phyloP scores from a whole-genome alignment of 2,797 vertebrate genomes.

The Tinamus major region DNA sequence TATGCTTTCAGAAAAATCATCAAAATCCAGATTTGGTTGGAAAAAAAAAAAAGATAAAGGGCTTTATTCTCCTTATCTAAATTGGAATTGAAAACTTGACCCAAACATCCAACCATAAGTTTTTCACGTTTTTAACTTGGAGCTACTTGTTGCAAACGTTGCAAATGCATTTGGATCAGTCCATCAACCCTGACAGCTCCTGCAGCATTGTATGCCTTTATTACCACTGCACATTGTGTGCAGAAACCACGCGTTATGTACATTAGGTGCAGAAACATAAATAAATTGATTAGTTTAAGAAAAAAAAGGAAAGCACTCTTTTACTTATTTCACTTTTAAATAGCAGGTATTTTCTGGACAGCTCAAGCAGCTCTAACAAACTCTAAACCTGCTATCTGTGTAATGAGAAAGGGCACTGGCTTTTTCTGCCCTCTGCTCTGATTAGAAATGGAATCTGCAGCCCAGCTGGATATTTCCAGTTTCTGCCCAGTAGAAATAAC shows the following conservation, averaged over 20 bases:
- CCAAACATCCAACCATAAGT: constrained; percentile 24
- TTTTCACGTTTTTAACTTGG: neutral
- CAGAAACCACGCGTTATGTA: neutral
- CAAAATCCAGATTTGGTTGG: neutral
- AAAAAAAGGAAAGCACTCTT: neutral
- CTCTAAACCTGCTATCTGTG: neutral
- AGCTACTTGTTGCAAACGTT: constrained; percentile 6
- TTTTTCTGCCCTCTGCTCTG: neutral
- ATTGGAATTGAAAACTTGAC: constrained; percentile 36
- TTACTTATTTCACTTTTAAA: constrained; percentile 13
- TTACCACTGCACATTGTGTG: neutral
- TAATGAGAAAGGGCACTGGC: neutral
- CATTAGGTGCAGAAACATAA: constrained; percentile 52
- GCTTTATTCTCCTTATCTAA: constrained; percentile 43
- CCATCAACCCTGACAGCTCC: constrained; percentile 78
- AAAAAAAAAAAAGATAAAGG: neutral
- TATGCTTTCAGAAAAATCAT: constrained; percentile 49
- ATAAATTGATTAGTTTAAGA: constrained; percentile 51
- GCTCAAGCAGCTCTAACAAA: constrained; percentile 30
- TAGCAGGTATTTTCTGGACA: constrained; percentile 23
- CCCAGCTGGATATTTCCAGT: constrained; percentile 55
- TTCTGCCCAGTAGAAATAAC: constrained; percentile 62
- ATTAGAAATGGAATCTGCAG: constrained; percentile 50
- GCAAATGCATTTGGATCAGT: constrained; percentile 65
- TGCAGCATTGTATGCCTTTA: constrained; percentile 1